A percentile compares a stretch with the other conserved stretches of the same genome.
These are phyloP conservation scores for Gisinianus flammeolus DNA, from an alignment of 2,888 invertebrate species.

Conservation along the genomic window DNA sequence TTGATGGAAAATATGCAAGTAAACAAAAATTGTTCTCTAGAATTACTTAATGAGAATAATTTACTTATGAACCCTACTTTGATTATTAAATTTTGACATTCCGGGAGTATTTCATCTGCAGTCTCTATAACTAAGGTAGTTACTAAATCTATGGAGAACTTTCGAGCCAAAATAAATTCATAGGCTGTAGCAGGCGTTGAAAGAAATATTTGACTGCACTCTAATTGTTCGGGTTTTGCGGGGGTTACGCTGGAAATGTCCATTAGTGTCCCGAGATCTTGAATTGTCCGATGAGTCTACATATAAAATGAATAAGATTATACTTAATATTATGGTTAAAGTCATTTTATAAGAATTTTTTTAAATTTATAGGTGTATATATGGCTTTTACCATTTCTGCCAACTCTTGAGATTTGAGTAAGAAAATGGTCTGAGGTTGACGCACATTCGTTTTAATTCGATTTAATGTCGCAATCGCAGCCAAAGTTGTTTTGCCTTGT, in stretches of 20 bases:
- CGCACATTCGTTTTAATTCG: conserved; percentile 9
- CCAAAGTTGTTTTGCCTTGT: conserved; percentile 30
- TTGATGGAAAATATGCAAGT: background rate
- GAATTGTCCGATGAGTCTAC: conserved; percentile 14
- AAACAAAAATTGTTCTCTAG: background rate
- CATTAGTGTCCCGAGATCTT: conserved; percentile 26
- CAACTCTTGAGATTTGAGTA: background rate
- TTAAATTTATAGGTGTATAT: too few relatives aligned
- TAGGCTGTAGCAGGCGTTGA: conserved; percentile 1
- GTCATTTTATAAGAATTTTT: too few relatives aligned
- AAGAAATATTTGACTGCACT: conserved; percentile 16
- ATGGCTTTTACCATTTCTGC: conserved; percentile 14
- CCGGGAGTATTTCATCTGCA: conserved; percentile 19
- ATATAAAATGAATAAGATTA: too few relatives aligned
- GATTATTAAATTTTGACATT: conserved; percentile 1
- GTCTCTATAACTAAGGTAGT: conserved; percentile 24
- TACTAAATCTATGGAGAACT: conserved; percentile 5
- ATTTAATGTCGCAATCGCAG: conserved; percentile 22
- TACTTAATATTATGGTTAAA: too few relatives aligned
- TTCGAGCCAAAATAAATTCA: conserved; percentile 3
- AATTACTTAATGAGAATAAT: too few relatives aligned
- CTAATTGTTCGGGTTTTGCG: conserved; percentile 2
- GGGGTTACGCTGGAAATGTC: conserved; percentile 7
- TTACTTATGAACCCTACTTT: conserved; percentile 22
- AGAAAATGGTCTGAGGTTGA: conserved; percentile 22